Conservation (phyloP, 1,140 invertebrate genomes). For the Pissodes strobi region DNA sequence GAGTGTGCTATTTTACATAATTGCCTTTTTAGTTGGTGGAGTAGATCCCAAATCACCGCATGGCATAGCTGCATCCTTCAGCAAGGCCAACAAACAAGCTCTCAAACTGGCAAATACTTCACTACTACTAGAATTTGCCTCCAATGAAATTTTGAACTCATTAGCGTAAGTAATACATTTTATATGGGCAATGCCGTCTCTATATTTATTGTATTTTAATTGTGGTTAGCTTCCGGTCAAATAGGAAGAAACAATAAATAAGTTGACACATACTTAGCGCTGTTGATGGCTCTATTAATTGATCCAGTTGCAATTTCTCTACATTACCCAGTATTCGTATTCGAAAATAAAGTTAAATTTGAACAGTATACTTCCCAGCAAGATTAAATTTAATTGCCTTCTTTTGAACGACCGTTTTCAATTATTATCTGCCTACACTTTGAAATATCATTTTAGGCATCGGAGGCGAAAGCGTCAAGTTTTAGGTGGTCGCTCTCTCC, state of each 20-base stretch:
- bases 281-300: too few species aligned
- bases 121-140: conserved; percentile 84
- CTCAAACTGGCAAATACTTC: conserved; percentile 83
- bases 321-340: too few species aligned
- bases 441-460: too few species aligned
- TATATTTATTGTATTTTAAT: too few species aligned
- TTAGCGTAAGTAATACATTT: conserved; percentile 62
- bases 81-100: conserved; percentile 82
- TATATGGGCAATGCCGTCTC: too few species aligned
- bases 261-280: too few species aligned
- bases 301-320: too few species aligned
- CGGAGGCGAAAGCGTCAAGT: conserved; percentile 64
- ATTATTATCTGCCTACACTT: not conserved
- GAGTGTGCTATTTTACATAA: too few species aligned
- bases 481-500: conserved; percentile 55
- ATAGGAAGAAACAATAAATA: conserved; percentile 19
- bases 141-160: conserved; percentile 79
- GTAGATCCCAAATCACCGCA: conserved; percentile 82
- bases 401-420: not conserved
- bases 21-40: conserved; percentile 63
- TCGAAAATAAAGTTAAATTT: too few species aligned
- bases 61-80: conserved; percentile 86
- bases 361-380: too few species aligned
- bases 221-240: not conserved
- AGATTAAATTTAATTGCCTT: too few species aligned